Evolutionary conservation across 2,113 vertebrate species (phyloP).

Genomic region (Cervus canadensis): DNA sequence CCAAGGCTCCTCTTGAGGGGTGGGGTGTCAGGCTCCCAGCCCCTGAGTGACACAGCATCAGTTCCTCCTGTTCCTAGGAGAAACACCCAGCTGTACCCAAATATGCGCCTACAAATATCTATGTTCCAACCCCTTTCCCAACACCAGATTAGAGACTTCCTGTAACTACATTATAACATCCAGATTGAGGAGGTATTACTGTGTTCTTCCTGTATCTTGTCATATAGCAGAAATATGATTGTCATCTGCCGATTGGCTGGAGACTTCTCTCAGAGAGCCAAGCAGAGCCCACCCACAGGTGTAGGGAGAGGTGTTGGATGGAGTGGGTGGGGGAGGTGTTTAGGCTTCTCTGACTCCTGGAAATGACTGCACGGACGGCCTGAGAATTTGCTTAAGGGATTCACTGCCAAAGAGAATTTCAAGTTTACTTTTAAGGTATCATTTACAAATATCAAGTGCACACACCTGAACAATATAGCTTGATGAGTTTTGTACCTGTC

Average conservation of each 20-base stretch:
- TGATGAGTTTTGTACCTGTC: background rate
- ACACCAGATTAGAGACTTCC: background rate
- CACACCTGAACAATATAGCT: background rate
- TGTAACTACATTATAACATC: background rate
- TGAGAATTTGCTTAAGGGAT: background rate
- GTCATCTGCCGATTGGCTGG: background rate
- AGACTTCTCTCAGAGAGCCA: background rate
- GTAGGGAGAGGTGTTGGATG: rapidly evolving
- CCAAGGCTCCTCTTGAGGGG: background rate
- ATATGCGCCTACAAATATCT: background rate
- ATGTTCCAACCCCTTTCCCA: background rate
- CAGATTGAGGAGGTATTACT: background rate
- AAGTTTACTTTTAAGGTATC: background rate
- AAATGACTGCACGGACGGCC: background rate
- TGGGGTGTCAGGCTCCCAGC: background rate
- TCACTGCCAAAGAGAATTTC: background rate
- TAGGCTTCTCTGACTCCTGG: background rate
- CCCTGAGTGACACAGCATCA: background rate
- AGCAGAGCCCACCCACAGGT: rapidly evolving
- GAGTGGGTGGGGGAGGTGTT: rapidly evolving
- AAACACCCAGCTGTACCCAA: background rate
- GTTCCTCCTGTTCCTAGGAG: background rate
- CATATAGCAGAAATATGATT: background rate
- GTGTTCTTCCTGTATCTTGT: background rate
- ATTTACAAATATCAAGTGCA: background rate